These are phyloP conservation scores for Cosmia pyralina DNA, from an alignment of 2,888 invertebrate species.

Conservation along the genomic window DNA sequence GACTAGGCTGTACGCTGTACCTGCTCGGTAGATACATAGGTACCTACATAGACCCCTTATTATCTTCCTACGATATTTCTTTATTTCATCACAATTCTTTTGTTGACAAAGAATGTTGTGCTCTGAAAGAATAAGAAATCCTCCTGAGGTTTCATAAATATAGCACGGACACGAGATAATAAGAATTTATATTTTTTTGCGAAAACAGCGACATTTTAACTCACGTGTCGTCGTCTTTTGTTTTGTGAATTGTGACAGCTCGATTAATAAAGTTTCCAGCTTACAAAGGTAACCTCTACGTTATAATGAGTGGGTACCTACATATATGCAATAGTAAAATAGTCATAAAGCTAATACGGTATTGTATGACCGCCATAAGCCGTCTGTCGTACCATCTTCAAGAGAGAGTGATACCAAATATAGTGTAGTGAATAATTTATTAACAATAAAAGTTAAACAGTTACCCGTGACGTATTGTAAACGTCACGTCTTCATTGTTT, in stretches of 20 bases:
- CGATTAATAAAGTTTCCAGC: constrained; percentile 31
- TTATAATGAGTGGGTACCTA: constrained; percentile 10
- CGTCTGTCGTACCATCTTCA: constrained; percentile 30
- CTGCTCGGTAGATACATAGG: constrained; percentile 19
- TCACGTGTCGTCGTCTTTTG: neutral
- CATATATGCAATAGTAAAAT: constrained; percentile 28
- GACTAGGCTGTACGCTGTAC: neutral
- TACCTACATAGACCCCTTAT: constrained; percentile 21
- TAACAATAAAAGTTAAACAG: constrained; percentile 46
- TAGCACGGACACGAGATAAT: neutral
- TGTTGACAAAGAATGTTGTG: neutral
- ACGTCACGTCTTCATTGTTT: constrained; percentile 46
- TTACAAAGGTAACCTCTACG: constrained; percentile 14
- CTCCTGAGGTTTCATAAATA: neutral
- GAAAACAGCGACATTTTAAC: neutral
- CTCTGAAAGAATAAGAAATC: no score
- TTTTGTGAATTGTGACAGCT: neutral
- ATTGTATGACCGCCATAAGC: constrained; percentile 27
- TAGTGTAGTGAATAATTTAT: constrained; percentile 45
- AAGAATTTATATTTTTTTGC: neutral
- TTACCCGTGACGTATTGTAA: constrained; percentile 40
- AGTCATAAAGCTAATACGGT: constrained; percentile 41
- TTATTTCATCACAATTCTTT: neutral
- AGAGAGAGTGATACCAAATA: constrained; percentile 39
- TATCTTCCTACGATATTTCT: constrained; percentile 3